Evolutionary conservation across 2,888 invertebrate genomes (phyloP).

Genomic region (Pheosia gnoma): DNA sequence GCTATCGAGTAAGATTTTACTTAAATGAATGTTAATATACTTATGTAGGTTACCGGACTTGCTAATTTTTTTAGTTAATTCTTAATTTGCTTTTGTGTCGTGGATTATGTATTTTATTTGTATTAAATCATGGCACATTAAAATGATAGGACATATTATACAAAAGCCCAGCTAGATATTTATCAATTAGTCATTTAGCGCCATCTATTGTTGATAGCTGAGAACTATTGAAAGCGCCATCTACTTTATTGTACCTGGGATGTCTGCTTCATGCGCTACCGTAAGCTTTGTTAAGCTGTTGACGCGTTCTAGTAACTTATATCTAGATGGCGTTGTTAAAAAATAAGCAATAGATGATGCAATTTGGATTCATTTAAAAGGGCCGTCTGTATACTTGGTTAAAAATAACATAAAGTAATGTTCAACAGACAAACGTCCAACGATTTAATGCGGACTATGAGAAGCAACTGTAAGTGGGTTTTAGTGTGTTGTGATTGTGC

Average conservation of each 20-base stretch:
- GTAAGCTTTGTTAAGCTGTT: background rate
- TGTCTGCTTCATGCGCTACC: background rate
- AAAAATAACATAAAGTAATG: conserved; percentile 47
- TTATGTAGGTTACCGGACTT: background rate
- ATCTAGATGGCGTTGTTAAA: background rate
- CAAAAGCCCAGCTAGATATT: conserved; percentile 37
- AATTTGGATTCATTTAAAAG: conserved; percentile 6
- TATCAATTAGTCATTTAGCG: background rate
- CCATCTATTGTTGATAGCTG: background rate
- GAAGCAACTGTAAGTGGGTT: conserved; percentile 77
- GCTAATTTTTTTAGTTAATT: background rate
- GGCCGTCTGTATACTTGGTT: conserved; percentile 11
- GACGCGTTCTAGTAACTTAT: background rate
- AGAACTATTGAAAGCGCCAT: background rate
- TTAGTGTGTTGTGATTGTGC: conserved; percentile 80
- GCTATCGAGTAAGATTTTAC: conserved; percentile 86
- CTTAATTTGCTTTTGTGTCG: conserved; percentile 42
- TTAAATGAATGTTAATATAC: conserved; percentile 16
- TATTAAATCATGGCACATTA: conserved; percentile 77
- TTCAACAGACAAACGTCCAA: conserved; percentile 81
- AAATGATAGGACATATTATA: conserved; percentile 57
- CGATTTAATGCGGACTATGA: conserved; percentile 81
- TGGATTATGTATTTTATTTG: conserved; percentile 42
- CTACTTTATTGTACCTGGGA: background rate
- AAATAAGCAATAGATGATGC: conserved; percentile 8